Base-by-base conservation (phyloP, 2,113 vertebrate genomes). In the Bostrychus sinensis region DNA sequence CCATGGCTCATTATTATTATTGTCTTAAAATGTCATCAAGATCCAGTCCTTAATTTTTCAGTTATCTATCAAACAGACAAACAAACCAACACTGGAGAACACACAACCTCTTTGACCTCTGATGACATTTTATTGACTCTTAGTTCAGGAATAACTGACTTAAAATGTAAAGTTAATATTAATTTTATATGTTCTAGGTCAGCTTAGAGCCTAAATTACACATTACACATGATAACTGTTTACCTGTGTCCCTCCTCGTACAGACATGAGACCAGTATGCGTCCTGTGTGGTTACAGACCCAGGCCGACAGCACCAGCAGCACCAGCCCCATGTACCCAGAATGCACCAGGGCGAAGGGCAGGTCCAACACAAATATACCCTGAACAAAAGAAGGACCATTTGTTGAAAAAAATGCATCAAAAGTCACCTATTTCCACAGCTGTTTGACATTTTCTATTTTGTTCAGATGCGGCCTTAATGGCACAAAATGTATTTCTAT, bases 331-430 rank as follows among this genome's bases (percentile, higher is more conserved):
- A 88, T 63, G 69, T 92, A 89, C 19, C 92, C 92, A 32, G 92
- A 94, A 51, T 87, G 88, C 38, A 93, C 91, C 67, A 94, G 75
- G 72, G 91, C 89, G 2, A 93, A 92, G 0, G 90, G 94, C 71
- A 94, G 66, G 70, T 89, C 93, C 84, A 93, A 62, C 60, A 93
- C 91, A 84, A 94, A 93, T 78, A 94, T 90, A 58, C 91, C 93
- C 93, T 92, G 74, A 7, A 55, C 48, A 28, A 8, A 28, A 50
- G 22, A 51, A 51, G 25, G 25, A 11, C 16, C 13, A 17, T 30
- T 22, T 32, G 30, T 32, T 32, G 5, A 8, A 32, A 32, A 32
- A 32, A 8, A 32, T 32, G 30, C 30, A 32, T 32, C 30, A 32
- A 32, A 32, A 32, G 5, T 39, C 34, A 30, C 51, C 51, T 34